These are phyloP conservation scores for Zosterops lateralis DNA, from an alignment of 2,113 vertebrate genomes.

Conservation along the genomic window DNA sequence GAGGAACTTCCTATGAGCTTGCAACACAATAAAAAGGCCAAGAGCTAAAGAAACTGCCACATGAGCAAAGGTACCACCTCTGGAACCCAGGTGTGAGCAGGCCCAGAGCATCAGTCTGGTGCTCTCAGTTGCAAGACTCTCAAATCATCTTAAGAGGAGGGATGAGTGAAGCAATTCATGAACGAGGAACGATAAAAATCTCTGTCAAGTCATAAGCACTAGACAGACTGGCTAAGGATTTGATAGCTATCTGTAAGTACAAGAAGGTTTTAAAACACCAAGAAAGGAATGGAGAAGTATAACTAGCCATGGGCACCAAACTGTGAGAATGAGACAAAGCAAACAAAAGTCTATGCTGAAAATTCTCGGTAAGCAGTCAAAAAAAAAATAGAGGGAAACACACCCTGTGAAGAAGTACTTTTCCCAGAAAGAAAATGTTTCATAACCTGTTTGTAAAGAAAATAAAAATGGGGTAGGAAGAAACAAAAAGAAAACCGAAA, in stretches of 20 bases:
- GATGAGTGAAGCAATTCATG: neutral
- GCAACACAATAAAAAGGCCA: neutral
- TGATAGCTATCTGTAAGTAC: slow-evolving; percentile 37
- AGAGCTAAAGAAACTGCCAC: neutral
- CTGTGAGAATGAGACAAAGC: neutral
- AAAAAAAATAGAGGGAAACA: neutral
- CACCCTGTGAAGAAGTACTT: neutral
- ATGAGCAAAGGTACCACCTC: neutral
- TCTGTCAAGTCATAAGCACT: neutral
- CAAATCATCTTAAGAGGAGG: neutral
- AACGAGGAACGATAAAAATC: neutral
- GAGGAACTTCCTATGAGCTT: neutral
- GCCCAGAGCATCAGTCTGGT: neutral
- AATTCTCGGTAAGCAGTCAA: neutral
- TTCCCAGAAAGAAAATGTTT: neutral
- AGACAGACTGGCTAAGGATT: slow-evolving; percentile 16
- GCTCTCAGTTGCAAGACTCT: neutral
- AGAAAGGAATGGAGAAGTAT: neutral
- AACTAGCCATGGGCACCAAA: neutral
- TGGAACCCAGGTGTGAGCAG: neutral
- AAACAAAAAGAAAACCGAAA: neutral
- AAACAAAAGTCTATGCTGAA: neutral
- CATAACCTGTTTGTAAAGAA: neutral
- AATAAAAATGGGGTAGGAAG: neutral
- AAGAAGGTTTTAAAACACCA: slow-evolving; percentile 11